Conservation (phyloP, 2,888 invertebrate species). For the Hydroisotoma schaefferi region DNA sequence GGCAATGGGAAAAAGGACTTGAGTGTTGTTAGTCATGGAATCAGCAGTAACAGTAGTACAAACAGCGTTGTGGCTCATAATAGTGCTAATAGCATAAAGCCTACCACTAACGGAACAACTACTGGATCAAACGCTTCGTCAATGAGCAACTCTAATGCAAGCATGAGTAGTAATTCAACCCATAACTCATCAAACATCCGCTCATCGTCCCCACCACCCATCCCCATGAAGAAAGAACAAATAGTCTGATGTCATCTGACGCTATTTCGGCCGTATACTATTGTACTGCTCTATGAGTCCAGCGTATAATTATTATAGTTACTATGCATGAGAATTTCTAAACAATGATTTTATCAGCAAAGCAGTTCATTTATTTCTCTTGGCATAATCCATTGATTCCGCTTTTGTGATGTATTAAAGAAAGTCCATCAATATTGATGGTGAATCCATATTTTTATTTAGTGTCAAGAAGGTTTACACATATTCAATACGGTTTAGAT, state of each 20-base stretch:
- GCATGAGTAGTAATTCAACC: slow-evolving; percentile 14
- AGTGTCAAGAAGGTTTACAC: neutral
- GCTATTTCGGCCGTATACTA: neutral
- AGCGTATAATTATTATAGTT: neutral
- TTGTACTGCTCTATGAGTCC: neutral
- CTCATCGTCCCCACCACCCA: slow-evolving; percentile 41
- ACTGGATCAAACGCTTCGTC: slow-evolving; percentile 23
- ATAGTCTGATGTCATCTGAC: slow-evolving; percentile 46
- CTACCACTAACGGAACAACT: slow-evolving; percentile 39
- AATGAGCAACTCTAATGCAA: slow-evolving; percentile 9
- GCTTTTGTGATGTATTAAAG: too few species aligned
- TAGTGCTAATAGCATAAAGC: slow-evolving; percentile 30
- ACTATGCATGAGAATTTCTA: neutral
- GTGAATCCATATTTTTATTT: neutral
- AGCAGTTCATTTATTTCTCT: too few species aligned
- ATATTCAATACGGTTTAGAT: too few species aligned
- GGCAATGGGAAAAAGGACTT: slow-evolving; percentile 25
- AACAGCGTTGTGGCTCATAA: slow-evolving; percentile 12
- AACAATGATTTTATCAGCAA: too few species aligned
- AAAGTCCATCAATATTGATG: too few species aligned
- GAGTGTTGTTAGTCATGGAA: slow-evolving; percentile 3
- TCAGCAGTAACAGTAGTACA: slow-evolving; percentile 10
- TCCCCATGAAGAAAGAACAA: slow-evolving; percentile 48
- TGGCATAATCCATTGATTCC: too few species aligned
- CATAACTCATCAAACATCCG: slow-evolving; percentile 27